Base-by-base conservation (phyloP, 1,140 invertebrate genomes). In the Carposina sasakii region DNA sequence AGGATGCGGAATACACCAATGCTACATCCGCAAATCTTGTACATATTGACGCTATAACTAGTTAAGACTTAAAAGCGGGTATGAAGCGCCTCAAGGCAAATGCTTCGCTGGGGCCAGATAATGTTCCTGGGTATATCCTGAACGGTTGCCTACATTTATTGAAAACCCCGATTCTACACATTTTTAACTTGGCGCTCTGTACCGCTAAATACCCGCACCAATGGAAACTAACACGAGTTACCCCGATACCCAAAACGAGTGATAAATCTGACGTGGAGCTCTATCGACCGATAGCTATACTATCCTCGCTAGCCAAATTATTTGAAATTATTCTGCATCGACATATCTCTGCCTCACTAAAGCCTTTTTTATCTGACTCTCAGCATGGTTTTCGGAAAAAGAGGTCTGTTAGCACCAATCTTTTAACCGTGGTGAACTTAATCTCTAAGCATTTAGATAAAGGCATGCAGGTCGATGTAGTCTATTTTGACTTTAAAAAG, bases 401-500 rank as follows among this genome's bases (percentile, higher is more conserved):
- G 6, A 15, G 43, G 2, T 46, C 43, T 6, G 42, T 42, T 12
- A 17, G 30, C 6, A 30, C 24, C 2, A 43, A 43, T 10, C 41
- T 43, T 23, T 24, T 41, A 13, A 13, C 8, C 12, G 4, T 41
- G 13, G 20, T 24, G 0, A 22, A 41, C 24, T 13, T 6, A 5
- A 41, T 41, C 4, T 40, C 37, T 1, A 6, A 40, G 12, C 20
- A 9, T 40, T 15, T 40, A 12, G 37, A 44, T 30, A 26, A 15
- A 4, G 42, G 23, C 2, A 17, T 17, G 2, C 42, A 44, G 17
- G 24, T 44, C 3, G 42, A 44, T 30, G 28, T 44, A 8, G 2
- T 44, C 12, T 44, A 44, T 30, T 31, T 44, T 28, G 42, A 44
- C 15, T 44, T 44, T 30, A 26, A 2, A 22, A 40, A 40, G 20